Base-by-base conservation (phyloP, 64 coral and sea anemone genomes). In the Platygyra sinensis region DNA sequence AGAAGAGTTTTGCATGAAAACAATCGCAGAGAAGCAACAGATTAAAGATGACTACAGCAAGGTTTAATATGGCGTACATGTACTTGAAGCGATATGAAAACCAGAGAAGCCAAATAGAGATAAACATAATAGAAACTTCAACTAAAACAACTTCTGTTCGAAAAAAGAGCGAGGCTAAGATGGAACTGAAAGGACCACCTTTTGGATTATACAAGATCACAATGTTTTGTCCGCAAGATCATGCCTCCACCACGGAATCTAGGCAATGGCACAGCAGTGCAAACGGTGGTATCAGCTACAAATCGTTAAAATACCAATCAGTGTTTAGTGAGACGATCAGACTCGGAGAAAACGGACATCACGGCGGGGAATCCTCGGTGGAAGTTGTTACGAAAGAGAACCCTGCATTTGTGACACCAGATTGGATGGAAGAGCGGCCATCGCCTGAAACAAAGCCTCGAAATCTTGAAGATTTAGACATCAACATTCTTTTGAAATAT, bases 401-500 rank as follows among this genome's bases (percentile, higher is more conserved):
- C 52, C 19, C 63, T 27, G 10, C 30, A 6, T 13, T 64, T n/a
- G 24, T 71, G 10, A 22, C 24, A 11, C 62, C 81, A 12, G 60
- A 85, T 22, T 39, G 36, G 60, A 51, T 71, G 81, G 60, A 72
- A 65, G 81, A 85, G n/a, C 22, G 20, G 10, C 8, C 65, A 50
- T 85, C 81, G 2, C 60, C 63, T 0, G 63, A 13, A 38, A 42
- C 13, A 72, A n/a, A 85, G 36, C 81, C 20, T 22, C 22, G 32
- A n/a, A 39, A 29, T 24, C 38, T 16, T 69, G 39, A 85, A 20
- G 24, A 28, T 50, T 27, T 16, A 5, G 8, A 9, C 36, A 85
- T 72, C 33, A 17, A 36, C 15, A 24, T 49, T 51, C 49, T 85
- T 8, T 85, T 85, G 63, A 71, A 50, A 52, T 85, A 85, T 72